These are phyloP conservation scores for Elaeidobius kamerunicus DNA, from an alignment of 2,888 invertebrate genomes.

Conservation along the genomic window DNA sequence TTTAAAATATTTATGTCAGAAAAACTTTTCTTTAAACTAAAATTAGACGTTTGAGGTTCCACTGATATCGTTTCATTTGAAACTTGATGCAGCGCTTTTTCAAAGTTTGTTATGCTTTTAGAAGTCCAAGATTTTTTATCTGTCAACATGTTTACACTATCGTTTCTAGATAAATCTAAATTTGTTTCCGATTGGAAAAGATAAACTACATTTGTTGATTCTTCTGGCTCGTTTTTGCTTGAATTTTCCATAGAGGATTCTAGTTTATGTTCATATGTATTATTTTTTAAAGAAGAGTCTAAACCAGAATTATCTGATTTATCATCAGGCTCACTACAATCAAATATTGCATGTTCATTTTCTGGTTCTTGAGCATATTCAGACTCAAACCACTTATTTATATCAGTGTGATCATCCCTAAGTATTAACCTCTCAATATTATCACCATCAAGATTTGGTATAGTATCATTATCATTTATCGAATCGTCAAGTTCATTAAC, in stretches of 20 bases:
- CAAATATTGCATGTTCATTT: background rate
- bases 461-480: background rate
- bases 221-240: background rate
- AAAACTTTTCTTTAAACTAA: constrained; percentile 14
- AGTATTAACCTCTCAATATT: background rate
- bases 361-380: constrained; percentile 1
- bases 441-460: background rate
- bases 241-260: background rate
- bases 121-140: constrained; percentile 15
- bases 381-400: constrained; percentile 13
- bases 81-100: background rate
- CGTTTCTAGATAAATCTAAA: constrained; percentile 23
- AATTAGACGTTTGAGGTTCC: constrained; percentile 5
- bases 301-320: no score
- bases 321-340: no score
- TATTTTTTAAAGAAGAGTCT: no score
- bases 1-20: constrained; percentile 15
- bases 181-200: constrained; percentile 25
- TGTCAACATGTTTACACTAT: constrained; percentile 16
- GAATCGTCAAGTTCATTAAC: constrained; percentile 3
- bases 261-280: no score
- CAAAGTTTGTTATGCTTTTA: background rate
- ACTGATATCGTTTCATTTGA: background rate
- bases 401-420: background rate
- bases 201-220: constrained; percentile 19